Evolutionary conservation across 2,113 vertebrate genomes (phyloP), one percentile per base, ranked within the genome.

Genomic region (Eptesicus fuscus): DNA sequence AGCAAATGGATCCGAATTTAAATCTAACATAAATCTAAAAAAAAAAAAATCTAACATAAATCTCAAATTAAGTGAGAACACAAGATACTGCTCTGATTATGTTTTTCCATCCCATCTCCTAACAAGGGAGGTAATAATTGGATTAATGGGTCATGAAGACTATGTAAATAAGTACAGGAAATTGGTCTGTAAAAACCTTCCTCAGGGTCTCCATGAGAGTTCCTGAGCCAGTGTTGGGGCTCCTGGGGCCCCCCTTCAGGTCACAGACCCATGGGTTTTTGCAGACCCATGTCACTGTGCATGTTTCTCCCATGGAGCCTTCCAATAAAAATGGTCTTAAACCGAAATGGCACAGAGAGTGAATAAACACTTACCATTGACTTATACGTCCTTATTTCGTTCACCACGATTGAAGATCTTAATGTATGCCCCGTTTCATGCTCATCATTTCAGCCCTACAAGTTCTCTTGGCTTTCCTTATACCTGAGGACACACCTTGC

Each of bases 101-200:
- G 65, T 85, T 95, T 91, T 88, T 92, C 93, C 92, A 56, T 92
- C 85, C 49, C 61, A 63, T 91, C 78, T 93, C 49, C 88, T 97
- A 95, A 95, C 76, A 93, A 82, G 74, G 63, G 63, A 94, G 67
- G 61, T 84, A 93, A 83, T 96, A 90, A 97, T 96, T 96, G 93
- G 88, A 85, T 95, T 94, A 94, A 92, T 84, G 76, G 85, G 25
- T 80, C 92, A 74, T 65, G 65, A 51, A 91, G 28, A 80, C 71
- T 63, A 17, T 96, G 95, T 95, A 90, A 95, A 61, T 86, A 95
- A 94, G 78, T 86, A 84, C 8, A 93, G 61, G 92, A 92, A 80
- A 80, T 23, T 82, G 71, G 18, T 80, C 65, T 79, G 32, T 93
- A 53, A 80, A 71, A 77, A 16, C 32, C 90, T 88, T 5, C 67